Evolutionary conservation across 1,140 invertebrate genomes (phyloP), one percentile per base, ranked within the genome.

Genomic region (Papilio helenus): DNA sequence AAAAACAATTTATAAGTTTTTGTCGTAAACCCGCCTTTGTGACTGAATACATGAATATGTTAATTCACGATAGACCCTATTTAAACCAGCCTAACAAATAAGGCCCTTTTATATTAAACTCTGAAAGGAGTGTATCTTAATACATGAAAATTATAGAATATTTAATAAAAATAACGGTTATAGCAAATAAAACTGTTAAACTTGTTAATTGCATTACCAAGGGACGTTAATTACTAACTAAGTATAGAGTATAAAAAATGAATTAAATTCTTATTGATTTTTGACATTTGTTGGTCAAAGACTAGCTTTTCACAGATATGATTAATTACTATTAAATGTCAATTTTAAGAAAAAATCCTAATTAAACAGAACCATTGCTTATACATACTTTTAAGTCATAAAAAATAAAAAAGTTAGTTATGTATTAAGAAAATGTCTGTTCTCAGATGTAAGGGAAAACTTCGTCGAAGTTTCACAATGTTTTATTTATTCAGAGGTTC

Each of bases 1-100:
- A 65, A 73, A 73, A 73, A 73, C 72, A 73, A 73, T 73, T 73
- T 73, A 49, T 73, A 73, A 73, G 72, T 73, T 73, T 73, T 73
- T 73, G 72, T 73, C 39, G 44, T 42, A 49, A 49, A 72, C 34
- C 71, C 71, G 39, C 72, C 72, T 73, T 73, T 49, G 39, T 46
- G 44, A 44, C 39, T 44, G 72, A 73, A 73, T 73, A 73, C 72
- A 73, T 73, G 72, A 73, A 73, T 73, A 73, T 49, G 72, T 68
- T 68, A 68, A 68, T 68, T 34, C 14, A 34, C 61, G 14, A 68
- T 68, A 29, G 61, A 68, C 61, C 61, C 61, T 16, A 68, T 68
- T 68, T 68, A 68, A 68, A 68, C 61, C 23, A 7, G 61, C 61
- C 29, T 73, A 73, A 73, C 72, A 42, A 73, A 49, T 73, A 73